phyloP scores from a whole-genome alignment of 2,797 vertebrate genomes.

The Ceyx erithaca region DNA sequence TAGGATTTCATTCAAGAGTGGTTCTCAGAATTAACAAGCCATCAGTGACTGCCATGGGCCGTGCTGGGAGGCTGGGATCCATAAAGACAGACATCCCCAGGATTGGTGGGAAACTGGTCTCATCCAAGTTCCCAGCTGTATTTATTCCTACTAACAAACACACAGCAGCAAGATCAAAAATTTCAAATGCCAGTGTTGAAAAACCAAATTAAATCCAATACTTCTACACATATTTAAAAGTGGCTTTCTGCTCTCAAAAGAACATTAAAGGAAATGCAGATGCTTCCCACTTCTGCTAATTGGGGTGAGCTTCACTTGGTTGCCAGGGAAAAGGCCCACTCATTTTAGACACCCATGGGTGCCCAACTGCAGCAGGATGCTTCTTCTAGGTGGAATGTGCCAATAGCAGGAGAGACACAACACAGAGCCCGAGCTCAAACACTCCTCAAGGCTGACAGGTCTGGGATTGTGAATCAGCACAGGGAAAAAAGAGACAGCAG shows the following conservation, averaged over 20 bases:
- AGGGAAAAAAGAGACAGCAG: not conserved
- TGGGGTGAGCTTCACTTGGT: not conserved
- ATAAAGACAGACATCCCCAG: not conserved
- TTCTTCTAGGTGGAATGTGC: fast-evolving
- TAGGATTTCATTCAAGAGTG: not conserved
- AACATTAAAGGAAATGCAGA: not conserved
- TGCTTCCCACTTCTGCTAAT: not conserved
- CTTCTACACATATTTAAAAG: not conserved
- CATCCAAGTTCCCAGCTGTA: not conserved
- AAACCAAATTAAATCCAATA: not conserved
- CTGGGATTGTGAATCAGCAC: not conserved
- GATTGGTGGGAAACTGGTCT: not conserved
- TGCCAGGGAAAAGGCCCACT: not conserved
- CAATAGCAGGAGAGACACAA: not conserved
- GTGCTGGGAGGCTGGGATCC: not conserved
- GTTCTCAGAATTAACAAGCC: not conserved
- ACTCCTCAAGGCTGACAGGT: not conserved
- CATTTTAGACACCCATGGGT: fast-evolving
- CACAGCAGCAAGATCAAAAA: not conserved
- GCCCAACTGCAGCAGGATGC: not conserved
- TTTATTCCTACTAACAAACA: not conserved
- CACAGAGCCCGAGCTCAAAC: not conserved
- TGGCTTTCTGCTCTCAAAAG: not conserved
- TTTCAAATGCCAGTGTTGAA: not conserved
- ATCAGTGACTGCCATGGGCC: not conserved